These are phyloP conservation scores for Papio anubis DNA, from an alignment of 2,113 vertebrate genomes.

Conservation along the genomic window DNA sequence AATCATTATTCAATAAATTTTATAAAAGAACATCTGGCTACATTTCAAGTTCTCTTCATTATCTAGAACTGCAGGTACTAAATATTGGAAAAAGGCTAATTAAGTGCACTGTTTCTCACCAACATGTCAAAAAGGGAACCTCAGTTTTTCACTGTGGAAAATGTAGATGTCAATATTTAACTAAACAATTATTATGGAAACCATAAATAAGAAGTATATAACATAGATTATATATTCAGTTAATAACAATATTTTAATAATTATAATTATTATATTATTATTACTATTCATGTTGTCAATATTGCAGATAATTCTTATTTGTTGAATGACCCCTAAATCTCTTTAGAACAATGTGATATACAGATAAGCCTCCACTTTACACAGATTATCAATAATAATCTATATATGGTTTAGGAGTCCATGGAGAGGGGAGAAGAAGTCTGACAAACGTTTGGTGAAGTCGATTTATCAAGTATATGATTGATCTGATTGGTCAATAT, in stretches of 20 bases:
- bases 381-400: background rate
- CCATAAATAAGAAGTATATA: background rate
- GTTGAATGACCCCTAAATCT: background rate
- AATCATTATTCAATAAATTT: background rate
- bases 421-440: background rate
- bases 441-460: background rate
- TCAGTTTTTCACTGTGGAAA: background rate
- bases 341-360: background rate
- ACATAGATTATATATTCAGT: background rate
- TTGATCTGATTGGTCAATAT: background rate
- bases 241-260: background rate
- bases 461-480: background rate
- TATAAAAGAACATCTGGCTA: background rate
- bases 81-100: background rate
- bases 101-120: background rate
- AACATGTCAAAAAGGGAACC: background rate
- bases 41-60: background rate
- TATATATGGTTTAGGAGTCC: background rate
- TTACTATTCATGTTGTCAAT: background rate
- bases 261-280: background rate
- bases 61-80: background rate
- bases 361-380: background rate
- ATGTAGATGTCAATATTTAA: background rate
- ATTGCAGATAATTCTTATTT: background rate
- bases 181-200: background rate